A percentile compares a stretch with the other conserved stretches of the same genome.
Conservation (phyloP, 2,888 invertebrate species). For the Hetaerina titia region DNA sequence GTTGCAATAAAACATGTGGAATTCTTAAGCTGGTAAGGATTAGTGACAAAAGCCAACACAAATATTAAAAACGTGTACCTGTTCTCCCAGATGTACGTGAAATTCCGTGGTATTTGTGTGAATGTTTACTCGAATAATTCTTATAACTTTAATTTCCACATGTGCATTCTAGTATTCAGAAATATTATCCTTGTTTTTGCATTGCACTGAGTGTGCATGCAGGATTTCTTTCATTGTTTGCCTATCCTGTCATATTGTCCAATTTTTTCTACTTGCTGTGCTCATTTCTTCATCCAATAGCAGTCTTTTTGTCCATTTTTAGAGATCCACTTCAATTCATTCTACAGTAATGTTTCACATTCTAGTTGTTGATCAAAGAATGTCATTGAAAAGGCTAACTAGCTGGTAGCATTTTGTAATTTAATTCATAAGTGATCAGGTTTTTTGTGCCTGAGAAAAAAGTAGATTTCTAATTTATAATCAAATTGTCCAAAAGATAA, state of each 20-base stretch:
- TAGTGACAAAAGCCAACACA: slow-evolving; percentile 36
- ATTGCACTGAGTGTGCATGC: background rate
- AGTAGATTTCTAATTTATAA: background rate
- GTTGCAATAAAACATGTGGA: slow-evolving; percentile 67
- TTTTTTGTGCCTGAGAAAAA: slow-evolving; percentile 27
- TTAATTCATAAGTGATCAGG: slow-evolving; percentile 39
- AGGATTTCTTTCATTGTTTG: background rate
- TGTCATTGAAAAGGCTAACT: background rate
- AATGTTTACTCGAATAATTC: background rate
- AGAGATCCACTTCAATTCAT: background rate
- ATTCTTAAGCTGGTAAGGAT: slow-evolving; percentile 66
- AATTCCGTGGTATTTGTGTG: background rate
- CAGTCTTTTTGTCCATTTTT: background rate
- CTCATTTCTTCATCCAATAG: background rate
- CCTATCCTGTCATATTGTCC: background rate
- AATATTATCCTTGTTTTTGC: background rate
- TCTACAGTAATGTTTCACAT: too few species aligned
- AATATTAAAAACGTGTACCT: slow-evolving; percentile 41
- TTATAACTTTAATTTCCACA: slow-evolving; percentile 35
- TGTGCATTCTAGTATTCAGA: background rate
- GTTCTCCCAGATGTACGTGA: slow-evolving; percentile 4
- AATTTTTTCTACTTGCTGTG: background rate
- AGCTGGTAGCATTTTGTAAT: background rate
- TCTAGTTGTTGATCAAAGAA: too few species aligned
- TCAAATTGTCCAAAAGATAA: background rate